phyloP scores from a whole-genome alignment of 2,113 vertebrate species.

The Embiotoca jacksoni region DNA sequence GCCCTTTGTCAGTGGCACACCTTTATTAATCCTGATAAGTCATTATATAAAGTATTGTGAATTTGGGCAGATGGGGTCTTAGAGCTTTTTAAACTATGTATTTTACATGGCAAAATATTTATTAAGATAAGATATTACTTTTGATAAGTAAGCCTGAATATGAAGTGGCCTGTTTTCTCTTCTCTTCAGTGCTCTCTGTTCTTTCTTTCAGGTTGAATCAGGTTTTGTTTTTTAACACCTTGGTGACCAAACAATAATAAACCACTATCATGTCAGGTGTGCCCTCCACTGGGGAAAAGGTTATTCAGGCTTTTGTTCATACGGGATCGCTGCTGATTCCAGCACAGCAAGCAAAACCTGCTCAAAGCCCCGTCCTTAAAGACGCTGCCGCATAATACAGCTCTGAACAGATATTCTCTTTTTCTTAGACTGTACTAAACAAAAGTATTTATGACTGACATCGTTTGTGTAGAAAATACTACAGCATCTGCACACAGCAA shows the following conservation, averaged over 20 bases:
- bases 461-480: not conserved
- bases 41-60: not conserved
- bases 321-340: constrained; percentile 34
- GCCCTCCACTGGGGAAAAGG: not conserved
- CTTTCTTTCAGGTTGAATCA: constrained; percentile 7
- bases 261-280: not conserved
- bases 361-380: constrained; percentile 17
- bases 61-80: not conserved
- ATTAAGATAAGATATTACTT: no score
- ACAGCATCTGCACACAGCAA: not conserved
- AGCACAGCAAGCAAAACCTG: constrained; percentile 65
- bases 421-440: not conserved
- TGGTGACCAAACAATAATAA: constrained; percentile 20
- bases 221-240: constrained; percentile 17
- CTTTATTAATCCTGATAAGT: constrained; percentile 19
- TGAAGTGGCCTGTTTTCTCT: not conserved
- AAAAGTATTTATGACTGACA: not conserved
- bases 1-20: constrained; percentile 18
- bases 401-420: not conserved
- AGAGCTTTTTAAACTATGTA: not conserved
- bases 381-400: not conserved
- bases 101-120: not conserved
- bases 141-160: no score
- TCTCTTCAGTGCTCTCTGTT: not conserved
- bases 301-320: constrained; percentile 26